Evolutionary conservation across 1,140 invertebrate genomes (phyloP), one percentile per base, ranked within the genome.

Genomic region (Hestina assimilis): DNA sequence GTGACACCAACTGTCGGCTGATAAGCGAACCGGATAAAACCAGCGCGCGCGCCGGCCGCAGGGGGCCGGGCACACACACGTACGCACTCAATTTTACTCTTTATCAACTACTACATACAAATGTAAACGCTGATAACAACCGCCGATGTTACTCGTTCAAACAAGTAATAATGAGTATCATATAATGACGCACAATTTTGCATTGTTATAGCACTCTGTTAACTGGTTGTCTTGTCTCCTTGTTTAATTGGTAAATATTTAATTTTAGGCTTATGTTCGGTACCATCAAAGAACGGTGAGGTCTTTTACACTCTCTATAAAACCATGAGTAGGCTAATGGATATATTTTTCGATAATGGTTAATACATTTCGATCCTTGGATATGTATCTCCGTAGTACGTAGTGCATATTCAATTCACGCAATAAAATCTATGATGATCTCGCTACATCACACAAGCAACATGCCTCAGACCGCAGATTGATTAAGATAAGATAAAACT

Each of bases 1-100:
- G 68, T 72, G 75, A 69, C 70, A 69, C 68, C 61, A 64, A 60
- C 40, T 26, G 42, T 20, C 57, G 48, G 15, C 47, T 66, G 83
- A 83, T 83, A 86, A 83, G 65, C 19, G 57, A 83, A 78, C 83
- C 72, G 72, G 72, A 42, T 69, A 11, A 24, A 77, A 83, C 79
- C 68, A 63, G 63, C 59, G 69, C 63, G 42, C 66, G 69, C 59
- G 67, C 48, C 77, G 75, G 63, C 74, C 80, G 78, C 78, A 78
- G 80, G 80, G 79, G 80, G 80, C 83, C 83, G 69, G 7, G 38
- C 65, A 67, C 71, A 31, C 68, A 62, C 68, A 38, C 56, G 63
- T 38, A 45, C 51, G 31, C 21, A n/a, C 55, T 42, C n/a, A n/a
- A n/a, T n/a, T 31, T 43, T 48, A 42, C 48, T 26, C 28, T 45